A percentile compares a stretch with the other conserved stretches of the same genome.
Conservation (phyloP, 1,140 invertebrate genomes). For the Microplitis demolitor region DNA sequence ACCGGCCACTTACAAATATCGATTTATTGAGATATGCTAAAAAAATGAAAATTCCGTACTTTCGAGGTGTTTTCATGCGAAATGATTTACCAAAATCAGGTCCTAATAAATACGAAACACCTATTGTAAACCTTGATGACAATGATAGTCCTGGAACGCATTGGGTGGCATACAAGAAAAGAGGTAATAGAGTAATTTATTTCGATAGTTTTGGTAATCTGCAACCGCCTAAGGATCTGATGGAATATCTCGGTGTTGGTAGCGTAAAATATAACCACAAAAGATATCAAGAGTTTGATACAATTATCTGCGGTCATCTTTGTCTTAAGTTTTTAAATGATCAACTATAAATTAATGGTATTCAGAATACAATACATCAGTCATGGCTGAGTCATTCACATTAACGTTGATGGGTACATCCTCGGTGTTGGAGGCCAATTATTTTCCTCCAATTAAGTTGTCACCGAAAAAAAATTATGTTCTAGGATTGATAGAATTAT, state of each 20-base stretch:
- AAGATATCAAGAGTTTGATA: constrained; percentile 25
- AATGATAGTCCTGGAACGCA: constrained; percentile 34
- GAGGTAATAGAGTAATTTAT: constrained; percentile 31
- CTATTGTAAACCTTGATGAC: constrained; percentile 24
- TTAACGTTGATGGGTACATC: constrained; percentile 27
- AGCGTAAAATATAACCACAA: constrained; percentile 28
- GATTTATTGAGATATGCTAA: constrained; percentile 35
- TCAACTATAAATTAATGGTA: constrained; percentile 5
- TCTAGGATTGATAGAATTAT: constrained; percentile 43
- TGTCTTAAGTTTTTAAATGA: constrained; percentile 25
- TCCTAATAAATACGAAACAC: constrained; percentile 14
- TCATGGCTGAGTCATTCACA: constrained; percentile 24
- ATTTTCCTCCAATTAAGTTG: constrained; percentile 34
- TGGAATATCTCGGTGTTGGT: constrained; percentile 27
- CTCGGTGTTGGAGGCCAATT: constrained; percentile 31
- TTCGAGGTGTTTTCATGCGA: constrained; percentile 38
- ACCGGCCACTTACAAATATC: constrained; percentile 32
- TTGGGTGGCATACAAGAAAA: constrained; percentile 43
- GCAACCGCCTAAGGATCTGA: constrained; percentile 29
- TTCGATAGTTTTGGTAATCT: constrained; percentile 41
- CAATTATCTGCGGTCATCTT: constrained; percentile 26
- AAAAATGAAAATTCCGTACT: constrained; percentile 31
- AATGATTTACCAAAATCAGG: constrained; percentile 34
- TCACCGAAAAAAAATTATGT: constrained; percentile 33
- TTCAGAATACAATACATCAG: background rate